These are phyloP conservation scores for Tenebrosternarchus preto DNA, from an alignment of 2,113 vertebrate species.

Conservation along the genomic window DNA sequence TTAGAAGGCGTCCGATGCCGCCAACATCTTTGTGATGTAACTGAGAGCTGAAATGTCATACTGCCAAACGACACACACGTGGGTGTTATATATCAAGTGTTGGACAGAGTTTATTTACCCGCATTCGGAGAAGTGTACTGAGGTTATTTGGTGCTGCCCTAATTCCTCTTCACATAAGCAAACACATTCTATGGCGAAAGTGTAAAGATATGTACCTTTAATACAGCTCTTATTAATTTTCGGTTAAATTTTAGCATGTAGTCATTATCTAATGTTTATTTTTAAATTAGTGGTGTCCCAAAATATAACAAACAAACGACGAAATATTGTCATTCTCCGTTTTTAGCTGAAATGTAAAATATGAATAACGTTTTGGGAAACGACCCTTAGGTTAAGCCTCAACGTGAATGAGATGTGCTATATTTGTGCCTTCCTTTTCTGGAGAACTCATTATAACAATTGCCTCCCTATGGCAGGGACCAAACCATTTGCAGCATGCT, in stretches of 20 bases:
- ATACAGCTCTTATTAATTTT: too few relatives aligned
- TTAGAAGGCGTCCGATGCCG: neutral
- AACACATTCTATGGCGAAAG: too few relatives aligned
- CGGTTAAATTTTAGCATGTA: too few relatives aligned
- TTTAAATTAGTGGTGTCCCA: too few relatives aligned
- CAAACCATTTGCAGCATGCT: slow-evolving; percentile 57
- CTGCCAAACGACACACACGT: slow-evolving; percentile 45
- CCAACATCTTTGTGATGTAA: slow-evolving; percentile 31
- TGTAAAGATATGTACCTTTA: too few relatives aligned
- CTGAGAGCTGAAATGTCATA: slow-evolving; percentile 58
- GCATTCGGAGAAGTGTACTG: neutral
- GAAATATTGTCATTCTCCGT: too few relatives aligned
- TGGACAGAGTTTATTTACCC: slow-evolving; percentile 36
- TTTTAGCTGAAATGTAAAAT: too few relatives aligned
- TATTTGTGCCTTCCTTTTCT: slow-evolving; percentile 66
- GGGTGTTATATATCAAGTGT: slow-evolving; percentile 27
- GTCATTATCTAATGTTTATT: too few relatives aligned
- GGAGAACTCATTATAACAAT: slow-evolving; percentile 49
- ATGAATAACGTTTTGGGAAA: too few relatives aligned
- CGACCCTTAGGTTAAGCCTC: neutral
- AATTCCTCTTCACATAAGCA: too few relatives aligned
- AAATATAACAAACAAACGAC: too few relatives aligned
- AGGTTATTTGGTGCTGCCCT: too few relatives aligned
- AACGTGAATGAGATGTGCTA: slow-evolving; percentile 58
- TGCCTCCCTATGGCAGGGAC: slow-evolving; percentile 55